phyloP scores from a whole-genome alignment of 1,140 invertebrate species.

The Coptotermes formosanus region DNA sequence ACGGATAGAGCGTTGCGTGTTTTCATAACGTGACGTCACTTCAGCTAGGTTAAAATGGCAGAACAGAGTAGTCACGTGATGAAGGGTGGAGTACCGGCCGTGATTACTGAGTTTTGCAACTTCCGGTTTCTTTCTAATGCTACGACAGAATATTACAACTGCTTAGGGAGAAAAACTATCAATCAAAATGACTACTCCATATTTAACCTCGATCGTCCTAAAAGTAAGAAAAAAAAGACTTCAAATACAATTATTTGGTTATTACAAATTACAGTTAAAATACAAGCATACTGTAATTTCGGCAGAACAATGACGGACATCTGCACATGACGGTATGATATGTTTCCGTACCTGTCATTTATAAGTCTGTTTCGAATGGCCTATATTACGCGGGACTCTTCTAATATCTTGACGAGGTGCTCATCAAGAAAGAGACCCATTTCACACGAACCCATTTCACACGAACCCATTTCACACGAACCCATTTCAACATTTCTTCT shows the following conservation, averaged over 20 bases:
- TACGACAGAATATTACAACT: not conserved
- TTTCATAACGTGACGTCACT: constrained; percentile 9
- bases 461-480: too few species aligned
- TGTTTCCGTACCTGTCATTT: too few species aligned
- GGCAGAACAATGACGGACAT: too few species aligned
- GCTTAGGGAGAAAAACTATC: not conserved
- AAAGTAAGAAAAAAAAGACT: not conserved
- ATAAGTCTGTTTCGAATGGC: too few species aligned
- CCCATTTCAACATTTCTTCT: too few species aligned
- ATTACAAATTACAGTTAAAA: not conserved
- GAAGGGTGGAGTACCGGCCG: not conserved
- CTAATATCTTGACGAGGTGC: too few species aligned
- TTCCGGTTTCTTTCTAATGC: constrained; percentile 16
- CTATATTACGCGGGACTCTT: too few species aligned
- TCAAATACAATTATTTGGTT: constrained; percentile 4
- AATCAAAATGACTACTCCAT: constrained; percentile 15
- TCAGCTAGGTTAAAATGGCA: constrained; percentile 15
- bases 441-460: too few species aligned
- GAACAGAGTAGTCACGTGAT: constrained; percentile 10
- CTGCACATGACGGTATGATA: too few species aligned
- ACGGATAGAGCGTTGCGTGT: not conserved
- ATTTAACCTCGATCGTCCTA: not conserved
- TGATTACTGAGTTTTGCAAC: constrained; percentile 12
- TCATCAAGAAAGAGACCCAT: too few species aligned
- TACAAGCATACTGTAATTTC: not conserved